Conservation (phyloP, 2,888 invertebrate genomes). For the Congeria kusceri region DNA sequence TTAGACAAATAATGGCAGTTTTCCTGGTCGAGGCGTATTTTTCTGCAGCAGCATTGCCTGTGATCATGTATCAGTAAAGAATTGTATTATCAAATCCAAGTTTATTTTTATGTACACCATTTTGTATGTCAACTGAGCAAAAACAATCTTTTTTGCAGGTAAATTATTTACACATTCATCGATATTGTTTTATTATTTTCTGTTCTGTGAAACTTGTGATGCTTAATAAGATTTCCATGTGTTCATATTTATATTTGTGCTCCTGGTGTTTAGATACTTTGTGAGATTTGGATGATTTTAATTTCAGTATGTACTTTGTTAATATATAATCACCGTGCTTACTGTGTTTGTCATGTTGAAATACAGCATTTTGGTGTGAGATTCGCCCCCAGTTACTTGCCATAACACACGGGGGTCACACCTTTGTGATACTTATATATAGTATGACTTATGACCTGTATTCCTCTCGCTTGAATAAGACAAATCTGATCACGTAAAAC, state of each 20-base stretch:
- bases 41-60: slow-evolving; percentile 53
- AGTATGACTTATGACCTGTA: slow-evolving; percentile 10
- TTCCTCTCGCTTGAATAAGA: slow-evolving; percentile 31
- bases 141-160: slow-evolving; percentile 51
- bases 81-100: slow-evolving; percentile 58
- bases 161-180: slow-evolving; percentile 53
- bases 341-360: slow-evolving; percentile 40
- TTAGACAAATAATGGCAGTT: slow-evolving; percentile 38
- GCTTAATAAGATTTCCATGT: slow-evolving; percentile 50
- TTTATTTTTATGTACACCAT: slow-evolving; percentile 38
- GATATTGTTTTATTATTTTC: slow-evolving; percentile 41
- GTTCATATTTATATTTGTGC: slow-evolving; percentile 57
- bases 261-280: slow-evolving; percentile 49
- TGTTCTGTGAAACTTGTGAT: slow-evolving; percentile 40
- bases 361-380: slow-evolving; percentile 52
- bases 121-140: slow-evolving; percentile 27
- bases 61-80: slow-evolving; percentile 33
- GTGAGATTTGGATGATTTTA: slow-evolving; percentile 61
- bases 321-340: slow-evolving; percentile 36
- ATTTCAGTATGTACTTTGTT: slow-evolving; percentile 56
- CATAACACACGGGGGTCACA: slow-evolving; percentile 40
- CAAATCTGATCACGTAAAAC: slow-evolving; percentile 22
- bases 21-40: slow-evolving; percentile 17
- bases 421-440: slow-evolving; percentile 58
- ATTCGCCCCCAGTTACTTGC: slow-evolving; percentile 43